Evolutionary conservation across 2,888 invertebrate species (phyloP).

Genomic region (Drosophila antonietae): DNA sequence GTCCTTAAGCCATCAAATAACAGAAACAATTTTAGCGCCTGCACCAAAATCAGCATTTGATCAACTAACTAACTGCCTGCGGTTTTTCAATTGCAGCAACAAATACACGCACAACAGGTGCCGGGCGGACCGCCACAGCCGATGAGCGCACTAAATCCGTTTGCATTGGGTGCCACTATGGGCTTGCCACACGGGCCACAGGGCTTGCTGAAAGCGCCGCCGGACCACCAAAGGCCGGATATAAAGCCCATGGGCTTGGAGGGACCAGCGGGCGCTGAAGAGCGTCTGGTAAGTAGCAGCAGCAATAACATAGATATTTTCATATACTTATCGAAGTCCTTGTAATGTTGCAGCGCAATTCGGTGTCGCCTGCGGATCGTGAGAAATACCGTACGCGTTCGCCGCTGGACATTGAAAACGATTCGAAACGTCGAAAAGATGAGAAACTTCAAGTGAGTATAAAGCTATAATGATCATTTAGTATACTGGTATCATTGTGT

Average conservation of each 20-base stretch:
- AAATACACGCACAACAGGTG: conserved; percentile 94
- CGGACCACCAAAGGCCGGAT: conserved; percentile 85
- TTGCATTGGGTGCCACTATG: conserved; percentile 84
- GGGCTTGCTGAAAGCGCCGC: conserved; percentile 84
- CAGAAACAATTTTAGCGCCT: conserved; percentile 11
- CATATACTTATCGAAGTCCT: conserved; percentile 1
- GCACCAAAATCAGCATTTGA: conserved; percentile 6
- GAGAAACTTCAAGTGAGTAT: conserved; percentile 94
- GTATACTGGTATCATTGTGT: conserved; percentile 51
- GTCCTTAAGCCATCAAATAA: conserved; percentile 46
- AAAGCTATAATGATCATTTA: conserved; percentile 16
- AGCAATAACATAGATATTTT: background rate
- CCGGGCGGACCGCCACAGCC: conserved; percentile 86
- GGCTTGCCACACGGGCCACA: conserved; percentile 85
- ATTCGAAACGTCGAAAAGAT: conserved; percentile 92
- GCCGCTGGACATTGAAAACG: conserved; percentile 90
- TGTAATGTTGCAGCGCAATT: conserved; percentile 87
- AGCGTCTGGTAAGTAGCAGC: conserved; percentile 86
- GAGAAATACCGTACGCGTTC: conserved; percentile 93
- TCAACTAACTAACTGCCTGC: conserved; percentile 26
- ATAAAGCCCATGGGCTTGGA: conserved; percentile 85
- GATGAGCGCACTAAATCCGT: conserved; percentile 85
- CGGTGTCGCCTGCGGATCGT: conserved; percentile 92
- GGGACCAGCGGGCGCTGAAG: conserved; percentile 86
- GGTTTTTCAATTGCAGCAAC: conserved; percentile 88